Evolutionary conservation across 2,888 invertebrate species (phyloP), one percentile per base, ranked within the genome.

Genomic region (Drosophila peninsularis): DNA sequence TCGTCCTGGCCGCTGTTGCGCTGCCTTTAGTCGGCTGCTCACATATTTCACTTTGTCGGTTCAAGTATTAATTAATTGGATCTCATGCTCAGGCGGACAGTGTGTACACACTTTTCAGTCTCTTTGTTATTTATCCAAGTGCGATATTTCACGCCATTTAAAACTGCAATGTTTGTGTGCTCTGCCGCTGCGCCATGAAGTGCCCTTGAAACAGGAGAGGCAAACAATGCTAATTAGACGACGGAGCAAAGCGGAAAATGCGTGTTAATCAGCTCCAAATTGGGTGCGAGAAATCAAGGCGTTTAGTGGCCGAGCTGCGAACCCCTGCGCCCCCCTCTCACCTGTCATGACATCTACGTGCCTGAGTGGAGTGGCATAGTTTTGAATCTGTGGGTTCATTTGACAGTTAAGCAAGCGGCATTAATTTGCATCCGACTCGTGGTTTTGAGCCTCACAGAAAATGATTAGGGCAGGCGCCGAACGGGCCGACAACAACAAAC

Each of bases 191-290:
- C 44, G 24, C 34, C 17, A 17, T 49, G 14, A 78, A 75, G 39
- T 58, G 56, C 21, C 17, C 62, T 56, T 55, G 42, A 53, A 41
- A 34, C 7, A 47, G 17, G 57, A 50, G 41, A 45, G 42, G 32
- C 41, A 66, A 66, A 61, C 84, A 68, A 69, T 61, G 70, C 50
- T 89, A 80, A 82, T 82, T 80, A 71, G 74, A 74, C 54, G 56
- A 44, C 53, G 69, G 55, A 41, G 61, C 55, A 66, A 54, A 60
- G 55, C 55, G 54, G 47, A 67, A 63, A 71, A 78, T 64, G 54
- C 52, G 36, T 47, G 64, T 73, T 89, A 86, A 87, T 82, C 89
- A 81, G 65, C 82, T 78, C 37, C 75, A 64, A 81, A 81, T 78
- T 67, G 71, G 47, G 63, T 87, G 88, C 67, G 63, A 77, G 63